phyloP scores from a whole-genome alignment of 1,140 invertebrate species.

The Trichonephila inaurata region DNA sequence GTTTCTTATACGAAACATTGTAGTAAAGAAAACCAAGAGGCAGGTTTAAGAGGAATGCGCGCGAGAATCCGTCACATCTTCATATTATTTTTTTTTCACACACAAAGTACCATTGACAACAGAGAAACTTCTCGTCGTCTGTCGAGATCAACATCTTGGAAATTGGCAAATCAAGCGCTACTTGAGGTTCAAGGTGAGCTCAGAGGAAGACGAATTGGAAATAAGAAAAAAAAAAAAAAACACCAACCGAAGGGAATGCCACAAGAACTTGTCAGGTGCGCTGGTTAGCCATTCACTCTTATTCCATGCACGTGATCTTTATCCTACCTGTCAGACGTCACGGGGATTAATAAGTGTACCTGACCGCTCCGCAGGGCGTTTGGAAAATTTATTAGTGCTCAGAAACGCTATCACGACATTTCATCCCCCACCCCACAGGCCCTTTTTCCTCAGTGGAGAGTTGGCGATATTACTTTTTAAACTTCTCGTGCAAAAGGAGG shows the following conservation, averaged over 20 bases:
- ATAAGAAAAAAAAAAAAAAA: neutral
- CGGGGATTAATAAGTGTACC: constrained; percentile 71
- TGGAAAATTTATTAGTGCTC: constrained; percentile 63
- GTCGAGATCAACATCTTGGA: neutral
- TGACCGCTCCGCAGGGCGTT: constrained; percentile 39
- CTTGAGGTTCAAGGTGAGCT: neutral
- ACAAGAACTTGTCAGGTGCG: constrained; percentile 57
- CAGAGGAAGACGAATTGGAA: neutral
- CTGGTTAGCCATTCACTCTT: constrained; percentile 65
- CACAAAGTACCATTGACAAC: no score
- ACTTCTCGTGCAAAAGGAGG: neutral
- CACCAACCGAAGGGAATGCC: constrained; percentile 36
- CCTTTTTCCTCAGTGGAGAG: neutral
- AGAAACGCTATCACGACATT: constrained; percentile 57
- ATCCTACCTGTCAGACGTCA: constrained; percentile 65
- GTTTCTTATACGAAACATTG: no score
- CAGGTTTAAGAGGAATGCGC: no score
- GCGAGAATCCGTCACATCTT: no score
- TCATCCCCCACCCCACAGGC: neutral
- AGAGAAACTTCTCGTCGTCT: neutral
- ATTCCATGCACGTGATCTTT: constrained; percentile 67
- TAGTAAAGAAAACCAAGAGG: no score
- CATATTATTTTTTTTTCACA: no score
- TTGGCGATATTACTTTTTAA: constrained; percentile 38
- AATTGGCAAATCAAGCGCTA: neutral